Percentiles rank a stretch among this genome's conserved stretches.
These are phyloP conservation scores for Scrobipalpa atriplicella DNA, from an alignment of 2,888 invertebrate species.

Conservation along the genomic window DNA sequence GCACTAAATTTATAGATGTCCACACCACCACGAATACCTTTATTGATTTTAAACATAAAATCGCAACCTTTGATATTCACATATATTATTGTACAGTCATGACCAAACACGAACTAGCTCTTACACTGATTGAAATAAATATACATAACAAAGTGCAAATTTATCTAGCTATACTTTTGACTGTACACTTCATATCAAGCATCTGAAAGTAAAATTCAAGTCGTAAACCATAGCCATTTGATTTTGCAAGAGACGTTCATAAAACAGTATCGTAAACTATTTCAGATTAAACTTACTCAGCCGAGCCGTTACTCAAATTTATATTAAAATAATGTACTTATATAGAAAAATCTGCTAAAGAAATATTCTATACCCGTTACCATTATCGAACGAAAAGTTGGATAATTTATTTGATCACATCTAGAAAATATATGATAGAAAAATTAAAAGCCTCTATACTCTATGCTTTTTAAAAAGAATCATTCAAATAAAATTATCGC, in stretches of 20 bases:
- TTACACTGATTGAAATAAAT: background rate
- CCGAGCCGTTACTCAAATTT: constrained; percentile 33
- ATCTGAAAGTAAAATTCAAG: constrained; percentile 46
- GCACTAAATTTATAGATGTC: background rate
- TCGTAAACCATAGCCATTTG: constrained; percentile 46
- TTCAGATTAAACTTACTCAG: constrained; percentile 60
- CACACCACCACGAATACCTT: too few relatives aligned
- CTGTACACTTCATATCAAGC: constrained; percentile 29
- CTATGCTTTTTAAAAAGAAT: too few relatives aligned
- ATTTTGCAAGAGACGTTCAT: constrained; percentile 63
- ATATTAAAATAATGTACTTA: background rate
- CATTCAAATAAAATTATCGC: too few relatives aligned
- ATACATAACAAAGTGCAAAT: background rate
- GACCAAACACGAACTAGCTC: too few relatives aligned
- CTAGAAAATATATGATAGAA: too few relatives aligned
- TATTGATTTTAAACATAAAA: too few relatives aligned
- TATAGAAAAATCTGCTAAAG: background rate
- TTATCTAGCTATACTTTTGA: background rate
- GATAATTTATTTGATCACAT: too few relatives aligned
- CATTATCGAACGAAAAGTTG: background rate
- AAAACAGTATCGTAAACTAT: constrained; percentile 69
- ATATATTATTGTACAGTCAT: too few relatives aligned
- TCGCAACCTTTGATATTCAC: too few relatives aligned
- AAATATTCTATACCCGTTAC: background rate
- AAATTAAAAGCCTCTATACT: too few relatives aligned